phyloP scores from a whole-genome alignment of 2,888 invertebrate species.

The Clanis bilineata region DNA sequence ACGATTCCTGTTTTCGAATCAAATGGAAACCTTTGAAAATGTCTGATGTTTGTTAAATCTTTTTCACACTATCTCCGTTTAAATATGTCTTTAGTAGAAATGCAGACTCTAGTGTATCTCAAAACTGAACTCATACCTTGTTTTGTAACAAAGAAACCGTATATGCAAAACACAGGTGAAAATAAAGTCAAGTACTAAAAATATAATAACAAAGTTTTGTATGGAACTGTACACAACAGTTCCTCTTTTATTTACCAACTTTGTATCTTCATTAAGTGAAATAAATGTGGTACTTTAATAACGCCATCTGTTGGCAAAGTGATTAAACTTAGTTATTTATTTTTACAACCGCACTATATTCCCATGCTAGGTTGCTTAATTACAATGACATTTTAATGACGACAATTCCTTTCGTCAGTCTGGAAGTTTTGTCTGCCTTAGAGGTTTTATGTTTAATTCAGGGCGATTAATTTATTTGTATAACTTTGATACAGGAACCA shows the following conservation, averaged over 20 bases:
- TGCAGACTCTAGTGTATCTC: too few relatives aligned
- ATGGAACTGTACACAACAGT: neutral
- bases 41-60: too few relatives aligned
- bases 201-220: neutral
- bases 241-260: constrained; percentile 8
- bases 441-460: neutral
- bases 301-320: constrained; percentile 12
- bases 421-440: neutral
- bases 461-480: neutral
- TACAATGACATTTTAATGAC: constrained; percentile 13
- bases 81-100: too few relatives aligned
- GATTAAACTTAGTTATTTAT: constrained; percentile 12
- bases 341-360: constrained; percentile 11
- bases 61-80: too few relatives aligned
- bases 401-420: neutral
- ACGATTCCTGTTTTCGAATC: too few relatives aligned
- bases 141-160: neutral
- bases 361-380: constrained; percentile 11
- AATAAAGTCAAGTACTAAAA: neutral
- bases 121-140: neutral
- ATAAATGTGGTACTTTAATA: constrained; percentile 12
- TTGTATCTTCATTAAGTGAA: constrained; percentile 9
- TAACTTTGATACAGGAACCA: neutral
- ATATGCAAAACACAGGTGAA: neutral
- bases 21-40: too few relatives aligned